A percentile compares a stretch with the other conserved stretches of the same genome.
phyloP scores from a whole-genome alignment of 1,140 invertebrate genomes.

The Lepidurus arcticus region DNA sequence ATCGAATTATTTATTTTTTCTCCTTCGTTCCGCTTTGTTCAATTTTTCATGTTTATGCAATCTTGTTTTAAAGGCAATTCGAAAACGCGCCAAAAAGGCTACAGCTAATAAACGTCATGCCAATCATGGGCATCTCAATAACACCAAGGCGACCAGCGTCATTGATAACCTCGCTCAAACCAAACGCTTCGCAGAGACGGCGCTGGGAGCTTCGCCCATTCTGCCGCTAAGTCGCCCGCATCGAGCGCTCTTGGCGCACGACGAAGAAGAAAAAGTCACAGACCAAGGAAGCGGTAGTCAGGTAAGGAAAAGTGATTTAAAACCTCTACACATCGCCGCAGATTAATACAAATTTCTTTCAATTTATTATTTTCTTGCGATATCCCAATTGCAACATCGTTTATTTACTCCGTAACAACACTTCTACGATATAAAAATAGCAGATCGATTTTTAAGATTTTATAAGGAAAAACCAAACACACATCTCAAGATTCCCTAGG shows the following conservation, averaged over 20 bases:
- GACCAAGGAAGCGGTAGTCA: conserved; percentile 77
- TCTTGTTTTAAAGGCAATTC: conserved; percentile 57
- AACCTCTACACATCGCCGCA: too few species aligned
- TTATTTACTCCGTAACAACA: too few species aligned
- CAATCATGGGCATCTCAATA: conserved; percentile 35
- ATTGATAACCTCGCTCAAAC: conserved; percentile 79
- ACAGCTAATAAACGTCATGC: conserved; percentile 63
- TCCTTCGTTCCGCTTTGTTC: neutral
- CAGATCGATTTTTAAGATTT: too few species aligned
- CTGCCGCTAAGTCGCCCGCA: conserved; percentile 37
- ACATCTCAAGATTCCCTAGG: too few species aligned
- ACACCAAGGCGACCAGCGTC: conserved; percentile 55
- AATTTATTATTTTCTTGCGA: too few species aligned
- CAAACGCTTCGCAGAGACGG: conserved; percentile 69
- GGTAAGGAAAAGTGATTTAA: conserved; percentile 39
- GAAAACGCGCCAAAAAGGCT: conserved; percentile 74
- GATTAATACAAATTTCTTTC: too few species aligned
- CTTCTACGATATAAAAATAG: too few species aligned
- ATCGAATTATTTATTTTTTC: too few species aligned
- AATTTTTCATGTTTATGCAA: neutral
- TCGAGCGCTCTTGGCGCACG: conserved; percentile 43
- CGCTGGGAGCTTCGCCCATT: conserved; percentile 51
- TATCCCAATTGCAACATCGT: too few species aligned
- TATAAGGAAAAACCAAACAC: too few species aligned
- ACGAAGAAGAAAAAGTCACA: conserved; percentile 63